Evolutionary conservation across 1,140 invertebrate species (phyloP), one percentile per base, ranked within the genome.

Genomic region (Thalassaphorura encarpata): DNA sequence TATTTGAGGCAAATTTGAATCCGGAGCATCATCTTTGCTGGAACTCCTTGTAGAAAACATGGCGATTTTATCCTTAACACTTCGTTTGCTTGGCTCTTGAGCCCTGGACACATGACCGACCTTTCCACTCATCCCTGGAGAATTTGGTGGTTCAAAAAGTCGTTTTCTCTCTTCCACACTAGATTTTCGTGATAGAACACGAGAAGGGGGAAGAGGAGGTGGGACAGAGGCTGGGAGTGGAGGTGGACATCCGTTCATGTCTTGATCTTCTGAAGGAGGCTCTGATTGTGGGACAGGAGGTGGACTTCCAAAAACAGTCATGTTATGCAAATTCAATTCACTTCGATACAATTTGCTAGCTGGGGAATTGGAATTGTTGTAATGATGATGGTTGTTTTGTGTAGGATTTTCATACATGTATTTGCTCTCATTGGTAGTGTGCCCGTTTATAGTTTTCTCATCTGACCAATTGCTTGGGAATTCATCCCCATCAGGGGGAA

Each of bases 401-500:
- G n/a, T n/a, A n/a, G n/a, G n/a, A n/a, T n/a, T n/a, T n/a, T n/a
- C n/a, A n/a, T n/a, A n/a, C n/a, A n/a, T n/a, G n/a, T n/a, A n/a
- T n/a, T n/a, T 21, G 15, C 2, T 8, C 3, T 21, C 23, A 19
- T 54, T 49, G 18, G 31, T 31, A 47, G n/a, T n/a, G n/a, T n/a
- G n/a, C n/a, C n/a, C n/a, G n/a, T 54, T 18, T 42, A 45, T n/a
- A 58, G 39, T 41, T 24, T 56, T 24, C 49, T 62, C 52, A 40
- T 59, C 60, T 19, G 55, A 52, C 48, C 64, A 63, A 54, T 59
- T 62, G 48, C 66, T 64, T 48, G 85, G 87, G 72, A 88, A 89
- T 69, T 91, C 87, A 69, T 89, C 84, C 62, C 87, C 87, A 72
- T 91, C 87, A 45, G 87, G 87, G 57, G 87, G 87, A 66, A 87